Percentiles rank a stretch among this genome's conserved stretches.
These are phyloP conservation scores for Epinephelus fuscoguttatus DNA, from an alignment of 2,113 vertebrate genomes.

Conservation along the genomic window DNA sequence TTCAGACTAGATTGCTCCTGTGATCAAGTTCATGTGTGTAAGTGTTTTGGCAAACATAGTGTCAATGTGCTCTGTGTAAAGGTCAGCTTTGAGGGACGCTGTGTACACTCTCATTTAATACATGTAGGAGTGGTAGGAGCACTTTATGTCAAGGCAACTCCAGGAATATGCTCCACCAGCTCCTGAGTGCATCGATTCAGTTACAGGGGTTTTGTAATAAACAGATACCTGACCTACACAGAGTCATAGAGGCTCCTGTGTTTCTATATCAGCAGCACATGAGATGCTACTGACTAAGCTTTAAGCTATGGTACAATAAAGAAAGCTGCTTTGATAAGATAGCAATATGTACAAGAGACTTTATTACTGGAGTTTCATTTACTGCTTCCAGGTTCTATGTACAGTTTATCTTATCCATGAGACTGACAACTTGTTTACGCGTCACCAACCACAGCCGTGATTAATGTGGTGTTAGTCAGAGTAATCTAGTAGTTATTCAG, in stretches of 20 bases:
- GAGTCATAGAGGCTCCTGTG: background rate
- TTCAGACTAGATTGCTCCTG: background rate
- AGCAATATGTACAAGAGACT: background rate
- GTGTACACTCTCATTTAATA: conserved; percentile 33
- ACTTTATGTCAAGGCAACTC: conserved; percentile 44
- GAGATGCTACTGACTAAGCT: background rate
- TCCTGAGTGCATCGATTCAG: background rate
- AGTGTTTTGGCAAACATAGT: background rate
- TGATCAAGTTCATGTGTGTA: background rate
- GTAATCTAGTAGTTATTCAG: conserved; percentile 28
- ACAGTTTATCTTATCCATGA: background rate
- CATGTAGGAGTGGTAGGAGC: conserved; percentile 8
- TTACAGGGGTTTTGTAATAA: background rate
- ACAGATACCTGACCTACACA: conserved; percentile 1
- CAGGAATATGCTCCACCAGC: background rate
- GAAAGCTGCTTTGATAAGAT: conserved; percentile 19
- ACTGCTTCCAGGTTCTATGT: background rate
- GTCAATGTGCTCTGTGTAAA: conserved; percentile 13
- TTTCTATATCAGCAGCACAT: background rate
- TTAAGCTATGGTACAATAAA: background rate
- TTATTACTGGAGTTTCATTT: conserved; percentile 15
- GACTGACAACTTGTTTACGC: background rate
- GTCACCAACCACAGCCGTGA: conserved; percentile 17
- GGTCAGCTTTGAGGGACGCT: conserved; percentile 20
- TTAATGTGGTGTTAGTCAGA: conserved; percentile 13